A percentile compares a stretch with the other conserved stretches of the same genome.
phyloP scores from a whole-genome alignment of 2,797 vertebrate genomes.

The Meda fulgida region DNA sequence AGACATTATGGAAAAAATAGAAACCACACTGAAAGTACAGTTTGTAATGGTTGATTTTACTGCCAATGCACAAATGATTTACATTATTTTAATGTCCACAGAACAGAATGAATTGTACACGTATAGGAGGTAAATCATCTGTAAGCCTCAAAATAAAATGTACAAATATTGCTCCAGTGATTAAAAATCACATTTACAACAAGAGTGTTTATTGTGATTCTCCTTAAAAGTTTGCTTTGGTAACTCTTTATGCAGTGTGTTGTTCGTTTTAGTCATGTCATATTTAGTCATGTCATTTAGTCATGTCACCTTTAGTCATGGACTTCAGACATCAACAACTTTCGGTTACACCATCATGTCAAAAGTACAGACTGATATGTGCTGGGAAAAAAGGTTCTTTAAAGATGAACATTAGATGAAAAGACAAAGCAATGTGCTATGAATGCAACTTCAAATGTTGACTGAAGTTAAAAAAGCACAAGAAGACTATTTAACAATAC shows the following conservation, averaged over 20 bases:
- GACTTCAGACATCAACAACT: conserved; percentile 11
- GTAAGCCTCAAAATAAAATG: not conserved
- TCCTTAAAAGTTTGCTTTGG: not conserved
- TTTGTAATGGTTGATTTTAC: not conserved
- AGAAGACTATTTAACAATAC: conserved; percentile 68
- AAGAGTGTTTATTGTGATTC: not conserved
- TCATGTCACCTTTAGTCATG: not conserved
- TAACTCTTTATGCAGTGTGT: not conserved
- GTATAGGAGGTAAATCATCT: not conserved
- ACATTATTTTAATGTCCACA: not conserved
- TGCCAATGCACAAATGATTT: not conserved
- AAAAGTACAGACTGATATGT: not conserved
- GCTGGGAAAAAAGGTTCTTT: not conserved
- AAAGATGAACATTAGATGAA: not conserved
- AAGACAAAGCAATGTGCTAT: not conserved
- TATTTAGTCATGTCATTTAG: not conserved
- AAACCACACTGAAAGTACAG: not conserved
- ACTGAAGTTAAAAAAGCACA: not conserved
- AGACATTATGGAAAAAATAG: conserved; percentile 66
- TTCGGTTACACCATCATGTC: not conserved
- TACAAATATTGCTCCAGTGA: not conserved
- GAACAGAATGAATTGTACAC: not conserved
- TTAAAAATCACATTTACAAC: not conserved
- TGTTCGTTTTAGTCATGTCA: not conserved
- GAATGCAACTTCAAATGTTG: not conserved